A percentile compares a stretch with the other conserved stretches of the same genome.
phyloP scores from a whole-genome alignment of 2,888 invertebrate species.

The Pyrrhia umbra region DNA sequence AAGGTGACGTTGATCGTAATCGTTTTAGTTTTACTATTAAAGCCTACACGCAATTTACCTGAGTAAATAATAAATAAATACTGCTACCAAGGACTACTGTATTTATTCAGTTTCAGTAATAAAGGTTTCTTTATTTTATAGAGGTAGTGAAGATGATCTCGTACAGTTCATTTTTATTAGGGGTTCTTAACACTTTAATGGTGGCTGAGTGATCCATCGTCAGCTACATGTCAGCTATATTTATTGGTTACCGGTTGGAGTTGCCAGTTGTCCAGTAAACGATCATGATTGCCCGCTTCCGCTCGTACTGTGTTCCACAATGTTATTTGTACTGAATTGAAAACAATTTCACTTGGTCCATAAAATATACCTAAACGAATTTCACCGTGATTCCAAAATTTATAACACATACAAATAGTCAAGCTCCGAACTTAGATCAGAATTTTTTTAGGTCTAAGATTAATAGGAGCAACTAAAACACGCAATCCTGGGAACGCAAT shows the following conservation, averaged over 20 bases:
- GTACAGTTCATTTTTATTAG: neutral
- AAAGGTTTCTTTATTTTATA: neutral
- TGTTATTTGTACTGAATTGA: conserved; percentile 17
- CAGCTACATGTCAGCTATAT: conserved; percentile 47
- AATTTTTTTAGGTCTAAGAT: neutral
- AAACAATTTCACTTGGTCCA: conserved; percentile 15
- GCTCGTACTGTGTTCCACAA: conserved; percentile 61
- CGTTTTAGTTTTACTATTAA: conserved; percentile 14
- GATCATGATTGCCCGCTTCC: conserved; percentile 75
- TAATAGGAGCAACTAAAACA: conserved; percentile 16
- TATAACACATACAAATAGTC: neutral
- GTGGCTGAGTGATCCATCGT: conserved; percentile 29
- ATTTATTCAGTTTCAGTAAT: conserved; percentile 9
- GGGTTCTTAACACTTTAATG: conserved; percentile 35
- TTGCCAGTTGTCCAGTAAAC: conserved; percentile 62
- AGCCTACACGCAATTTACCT: conserved; percentile 13
- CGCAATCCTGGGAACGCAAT: conserved; percentile 13
- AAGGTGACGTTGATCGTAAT: conserved; percentile 31
- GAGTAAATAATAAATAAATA: conserved; percentile 5
- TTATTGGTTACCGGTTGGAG: conserved; percentile 55
- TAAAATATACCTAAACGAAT: too few species aligned
- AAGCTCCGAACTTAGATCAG: neutral
- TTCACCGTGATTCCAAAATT: conserved; percentile 1
- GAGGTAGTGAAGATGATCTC: neutral
- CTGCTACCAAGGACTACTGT: conserved; percentile 8